A percentile compares a stretch with the other conserved stretches of the same genome.
phyloP scores from a whole-genome alignment of 2,113 vertebrate species.

The Tragelaphus scriptus region DNA sequence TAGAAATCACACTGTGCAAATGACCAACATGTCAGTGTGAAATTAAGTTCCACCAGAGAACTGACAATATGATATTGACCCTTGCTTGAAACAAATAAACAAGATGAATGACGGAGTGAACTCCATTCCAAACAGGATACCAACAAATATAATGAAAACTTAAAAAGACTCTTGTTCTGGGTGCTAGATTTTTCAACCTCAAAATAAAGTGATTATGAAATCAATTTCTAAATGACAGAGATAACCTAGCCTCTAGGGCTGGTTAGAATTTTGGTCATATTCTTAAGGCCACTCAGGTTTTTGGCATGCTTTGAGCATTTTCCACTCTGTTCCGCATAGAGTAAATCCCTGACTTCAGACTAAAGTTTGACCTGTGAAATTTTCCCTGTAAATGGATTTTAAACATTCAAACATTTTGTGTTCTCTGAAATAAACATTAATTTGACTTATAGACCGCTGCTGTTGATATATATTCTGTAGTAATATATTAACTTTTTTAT shows the following conservation, averaged over 20 bases:
- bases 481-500: not conserved
- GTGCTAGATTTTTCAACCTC: not conserved
- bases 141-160: not conserved
- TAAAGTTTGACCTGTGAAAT: not conserved
- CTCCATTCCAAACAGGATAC: not conserved
- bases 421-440: not conserved
- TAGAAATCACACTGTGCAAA: not conserved
- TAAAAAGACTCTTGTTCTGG: not conserved
- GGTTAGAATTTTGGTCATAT: not conserved
- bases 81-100: constrained; percentile 26
- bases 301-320: not conserved
- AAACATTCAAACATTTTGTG: not conserved
- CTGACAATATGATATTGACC: not conserved
- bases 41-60: constrained; percentile 12
- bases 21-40: not conserved
- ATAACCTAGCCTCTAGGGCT: not conserved
- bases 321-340: not conserved
- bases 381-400: not conserved
- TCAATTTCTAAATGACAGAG: not conserved
- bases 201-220: not conserved
- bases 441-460: not conserved
- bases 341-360: not conserved
- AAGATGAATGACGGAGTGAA: not conserved
- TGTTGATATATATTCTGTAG: not conserved
- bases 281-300: not conserved